Base-by-base conservation (phyloP, 2,797 vertebrate species). In the Chaenodraco wilsoni region DNA sequence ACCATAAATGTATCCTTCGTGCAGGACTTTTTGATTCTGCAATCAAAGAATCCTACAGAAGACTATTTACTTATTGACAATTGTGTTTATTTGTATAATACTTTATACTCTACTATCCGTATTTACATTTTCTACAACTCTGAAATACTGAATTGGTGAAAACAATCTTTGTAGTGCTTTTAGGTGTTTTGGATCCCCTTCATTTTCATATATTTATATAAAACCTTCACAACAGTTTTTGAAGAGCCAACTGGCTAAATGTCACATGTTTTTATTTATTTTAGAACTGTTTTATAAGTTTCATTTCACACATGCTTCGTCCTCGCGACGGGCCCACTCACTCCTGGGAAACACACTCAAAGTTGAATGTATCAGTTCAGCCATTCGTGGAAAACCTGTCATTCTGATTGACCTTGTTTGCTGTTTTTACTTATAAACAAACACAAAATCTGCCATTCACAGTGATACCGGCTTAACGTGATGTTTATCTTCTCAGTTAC, bases 301-400 rank as follows among this genome's bases (percentile, higher is more conserved):
- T 69, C 60, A 43, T 62, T 76, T 77, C 57, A 60, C 65, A 79
- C 72, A 77, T 37, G 31, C 52, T 56, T 70, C 1, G 2, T 70
- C 43, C 45, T 82, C 49, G 31, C 57, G 14, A 27, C 19, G 43
- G 50, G 10, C 70, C 69, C 64, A 81, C 78, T 67, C 67, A 72
- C 37, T 52, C 11, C 43, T 69, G 31, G 65, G 60, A 56, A 66
- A n/a, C 16, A 55, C 11, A 50, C 23, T 58, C 19, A 43, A 37
- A 74, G 64, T 17, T 72, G 40, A 44, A 48, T 61, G n/a, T 51
- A 40, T 9, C 51, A 27, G 11, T 77, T 50, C 45, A 77, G 37
- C 13, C 40, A 61, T 19, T 64, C 11, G 41, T 0, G 3, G 55
- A 48, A 33, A 41, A 49, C 19, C 40, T 14, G 21, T 40, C 45